phyloP scores from a whole-genome alignment of 2,888 invertebrate species.

The Quadroppia sp. region DNA sequence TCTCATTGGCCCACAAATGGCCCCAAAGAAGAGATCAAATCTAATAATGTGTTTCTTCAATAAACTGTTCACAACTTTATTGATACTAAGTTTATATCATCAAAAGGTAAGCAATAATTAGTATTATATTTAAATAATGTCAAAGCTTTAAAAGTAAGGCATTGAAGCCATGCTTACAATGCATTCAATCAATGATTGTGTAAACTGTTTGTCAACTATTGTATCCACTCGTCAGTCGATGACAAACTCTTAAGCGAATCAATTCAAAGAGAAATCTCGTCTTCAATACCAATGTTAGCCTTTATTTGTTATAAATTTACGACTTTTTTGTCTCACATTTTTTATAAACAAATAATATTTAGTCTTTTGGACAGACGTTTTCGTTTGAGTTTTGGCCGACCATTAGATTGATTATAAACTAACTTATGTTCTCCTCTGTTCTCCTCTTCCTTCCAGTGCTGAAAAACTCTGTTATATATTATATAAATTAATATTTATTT shows the following conservation, averaged over 20 bases:
- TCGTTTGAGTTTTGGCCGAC: no score
- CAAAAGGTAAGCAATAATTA: conserved; percentile 19
- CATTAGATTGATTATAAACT: no score
- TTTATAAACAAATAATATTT: conserved; percentile 13
- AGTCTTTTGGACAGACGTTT: no score
- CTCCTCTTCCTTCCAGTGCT: no score
- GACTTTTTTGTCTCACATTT: no score
- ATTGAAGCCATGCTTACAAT: neutral
- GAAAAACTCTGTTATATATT: no score
- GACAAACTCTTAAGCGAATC: neutral
- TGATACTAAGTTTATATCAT: conserved; percentile 8
- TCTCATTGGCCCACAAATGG: conserved; percentile 11
- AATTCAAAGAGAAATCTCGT: neutral
- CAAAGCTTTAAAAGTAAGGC: neutral
- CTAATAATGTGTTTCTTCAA: neutral
- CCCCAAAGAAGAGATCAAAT: neutral
- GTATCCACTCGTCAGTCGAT: neutral
- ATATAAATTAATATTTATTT: no score
- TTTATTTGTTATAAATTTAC: no score
- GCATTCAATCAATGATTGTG: conserved; percentile 16
- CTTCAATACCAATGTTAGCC: no score
- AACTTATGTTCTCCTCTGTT: no score
- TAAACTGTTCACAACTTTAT: conserved; percentile 13
- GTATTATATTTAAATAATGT: neutral
- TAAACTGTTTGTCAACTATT: neutral